Conservation (phyloP, 2,113 vertebrate genomes). For the Motacilla tschutschensis region DNA sequence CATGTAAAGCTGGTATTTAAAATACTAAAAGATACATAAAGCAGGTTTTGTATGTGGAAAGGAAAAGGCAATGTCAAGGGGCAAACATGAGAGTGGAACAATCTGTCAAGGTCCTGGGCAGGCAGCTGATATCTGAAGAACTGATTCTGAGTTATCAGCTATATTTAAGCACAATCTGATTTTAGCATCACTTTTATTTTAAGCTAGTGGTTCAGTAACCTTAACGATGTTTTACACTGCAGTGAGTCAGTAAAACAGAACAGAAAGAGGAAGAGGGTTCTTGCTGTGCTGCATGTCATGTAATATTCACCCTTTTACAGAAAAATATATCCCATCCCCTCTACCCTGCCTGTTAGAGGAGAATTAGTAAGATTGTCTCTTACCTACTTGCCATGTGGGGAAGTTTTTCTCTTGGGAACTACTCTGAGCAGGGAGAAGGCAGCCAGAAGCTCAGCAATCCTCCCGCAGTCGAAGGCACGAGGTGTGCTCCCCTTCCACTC, state of each 20-base stretch:
- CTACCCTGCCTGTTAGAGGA: neutral
- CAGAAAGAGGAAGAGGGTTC: neutral
- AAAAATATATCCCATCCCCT: neutral
- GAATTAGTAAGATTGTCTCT: neutral
- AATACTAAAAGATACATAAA: neutral
- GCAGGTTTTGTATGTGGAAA: neutral
- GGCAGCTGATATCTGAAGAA: neutral
- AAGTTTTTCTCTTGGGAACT: neutral
- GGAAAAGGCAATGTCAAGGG: neutral
- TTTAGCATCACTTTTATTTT: neutral
- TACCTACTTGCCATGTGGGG: slow-evolving; percentile 8
- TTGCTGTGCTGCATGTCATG: neutral
- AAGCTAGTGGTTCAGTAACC: neutral
- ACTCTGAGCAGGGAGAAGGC: neutral
- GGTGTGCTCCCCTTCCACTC: neutral
- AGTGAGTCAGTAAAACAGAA: neutral
- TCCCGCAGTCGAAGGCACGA: neutral
- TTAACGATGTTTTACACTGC: neutral
- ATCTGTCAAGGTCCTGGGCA: neutral
- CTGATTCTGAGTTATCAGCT: neutral
- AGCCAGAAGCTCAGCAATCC: neutral
- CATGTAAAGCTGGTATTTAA: neutral
- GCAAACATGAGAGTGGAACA: neutral
- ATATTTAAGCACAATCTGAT: neutral
- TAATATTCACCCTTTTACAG: neutral